Conservation (phyloP, 1,140 invertebrate species). For the Calephelis nemesis region DNA sequence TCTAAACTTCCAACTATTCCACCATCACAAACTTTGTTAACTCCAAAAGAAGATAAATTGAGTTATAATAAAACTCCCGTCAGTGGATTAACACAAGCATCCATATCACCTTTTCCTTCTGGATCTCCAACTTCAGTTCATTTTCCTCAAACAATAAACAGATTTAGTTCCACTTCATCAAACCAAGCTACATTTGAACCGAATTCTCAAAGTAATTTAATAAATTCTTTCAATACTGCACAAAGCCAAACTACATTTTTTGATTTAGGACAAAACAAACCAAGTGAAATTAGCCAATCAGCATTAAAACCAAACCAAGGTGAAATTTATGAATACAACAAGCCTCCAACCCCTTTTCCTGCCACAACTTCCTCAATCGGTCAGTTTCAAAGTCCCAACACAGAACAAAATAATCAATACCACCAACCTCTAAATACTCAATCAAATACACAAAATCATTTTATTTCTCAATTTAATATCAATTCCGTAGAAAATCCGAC, state of each 20-base stretch:
- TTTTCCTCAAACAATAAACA: neutral
- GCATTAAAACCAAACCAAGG: conserved; percentile 14
- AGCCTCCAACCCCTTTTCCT: conserved; percentile 32
- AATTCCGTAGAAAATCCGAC: neutral
- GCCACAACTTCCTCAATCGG: conserved; percentile 4
- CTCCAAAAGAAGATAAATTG: conserved; percentile 21
- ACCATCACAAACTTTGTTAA: conserved; percentile 18
- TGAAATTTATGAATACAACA: conserved; percentile 30
- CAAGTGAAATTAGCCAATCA: conserved; percentile 3
- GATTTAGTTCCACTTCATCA: neutral
- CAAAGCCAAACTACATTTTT: neutral
- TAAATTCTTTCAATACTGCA: neutral
- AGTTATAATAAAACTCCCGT: neutral
- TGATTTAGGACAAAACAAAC: neutral
- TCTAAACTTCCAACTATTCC: neutral
- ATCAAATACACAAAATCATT: conserved; percentile 6
- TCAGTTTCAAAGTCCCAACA: neutral
- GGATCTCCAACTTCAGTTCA: conserved; percentile 24
- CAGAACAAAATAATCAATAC: neutral
- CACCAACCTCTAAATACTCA: neutral
- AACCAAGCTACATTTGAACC: neutral
- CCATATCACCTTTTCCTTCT: conserved; percentile 35
- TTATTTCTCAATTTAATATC: neutral
- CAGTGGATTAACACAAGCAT: conserved; percentile 41
- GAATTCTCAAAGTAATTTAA: neutral